phyloP scores from a whole-genome alignment of 2,113 vertebrate species.

The Lepus europaeus region DNA sequence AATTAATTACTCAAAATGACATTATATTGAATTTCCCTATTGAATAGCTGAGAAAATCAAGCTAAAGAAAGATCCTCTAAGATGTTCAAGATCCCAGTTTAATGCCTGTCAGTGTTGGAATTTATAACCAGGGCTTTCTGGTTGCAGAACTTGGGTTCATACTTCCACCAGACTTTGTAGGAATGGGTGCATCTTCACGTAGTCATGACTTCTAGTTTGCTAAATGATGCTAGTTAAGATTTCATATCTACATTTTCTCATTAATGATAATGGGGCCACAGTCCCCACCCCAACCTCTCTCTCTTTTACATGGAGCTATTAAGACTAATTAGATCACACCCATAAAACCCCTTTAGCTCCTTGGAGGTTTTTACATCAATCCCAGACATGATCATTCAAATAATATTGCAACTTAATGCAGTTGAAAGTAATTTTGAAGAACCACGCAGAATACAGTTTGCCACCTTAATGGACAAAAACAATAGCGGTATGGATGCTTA shows the following conservation, averaged over 20 bases:
- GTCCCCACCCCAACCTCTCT: not conserved
- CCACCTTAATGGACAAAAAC: constrained; percentile 33
- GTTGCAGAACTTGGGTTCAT: not conserved
- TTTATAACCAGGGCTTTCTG: not conserved
- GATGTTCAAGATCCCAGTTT: not conserved
- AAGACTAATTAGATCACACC: constrained; percentile 25
- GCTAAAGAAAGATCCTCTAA: not conserved
- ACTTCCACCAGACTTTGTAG: not conserved
- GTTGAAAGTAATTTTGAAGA: constrained; percentile 60
- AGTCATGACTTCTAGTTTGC: not conserved
- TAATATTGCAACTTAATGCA: constrained; percentile 7
- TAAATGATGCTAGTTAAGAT: not conserved
- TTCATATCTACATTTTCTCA: not conserved
- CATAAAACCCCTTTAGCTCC: not conserved
- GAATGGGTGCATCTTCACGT: rapidly evolving
- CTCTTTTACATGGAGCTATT: not conserved
- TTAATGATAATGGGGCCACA: not conserved
- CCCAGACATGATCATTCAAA: constrained; percentile 32
- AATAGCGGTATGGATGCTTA: constrained; percentile 24
- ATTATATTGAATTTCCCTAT: not conserved
- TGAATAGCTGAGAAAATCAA: not conserved
- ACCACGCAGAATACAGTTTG: not conserved
- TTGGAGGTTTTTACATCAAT: constrained; percentile 38
- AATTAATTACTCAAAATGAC: not conserved
- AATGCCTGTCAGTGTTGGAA: not conserved